Base-by-base conservation (phyloP, 1,140 invertebrate genomes). In the Trypoxylus dichotomus region DNA sequence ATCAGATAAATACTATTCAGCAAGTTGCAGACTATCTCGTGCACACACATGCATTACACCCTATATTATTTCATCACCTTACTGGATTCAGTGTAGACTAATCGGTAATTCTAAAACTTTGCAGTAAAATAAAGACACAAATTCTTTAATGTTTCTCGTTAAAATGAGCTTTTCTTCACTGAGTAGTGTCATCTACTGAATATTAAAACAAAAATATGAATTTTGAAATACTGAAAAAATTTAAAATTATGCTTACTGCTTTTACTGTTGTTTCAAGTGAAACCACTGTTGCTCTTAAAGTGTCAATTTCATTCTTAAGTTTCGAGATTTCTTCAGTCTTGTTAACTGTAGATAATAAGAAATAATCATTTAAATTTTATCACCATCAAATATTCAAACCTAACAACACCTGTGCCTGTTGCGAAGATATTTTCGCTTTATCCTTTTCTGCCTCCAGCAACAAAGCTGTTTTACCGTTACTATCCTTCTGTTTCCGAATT, bases 341-440 rank as follows among this genome's bases (percentile, higher is more conserved):
- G 15, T 2, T 75, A 54, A 75, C 41, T 75, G 27, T 19, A 74
- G 41, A 74, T 25, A 71, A 19, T 15, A 43, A 19, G n/a, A 3
- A 37, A 24, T 41, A 74, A 29, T 3, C 5, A 74, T 37, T 41
- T 25, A 19, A 43, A 5, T 37, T 2, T 41, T 41, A 25, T 5
- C 11, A 74, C 3, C n/a, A 74, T 13, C 15, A 1, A 74, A 37
- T 10, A 32, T 5, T 32, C 21, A 75, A 68, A 83, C 83, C 82
- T 79, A 84, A 79, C 74, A 85, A 79, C 76, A 76, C 77, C 79
- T 84, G 80, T 24, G 79, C 25, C 79, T 84, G 83, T 75, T 80
- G 81, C 37, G 81, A 80, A 8, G 81, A 81, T 21, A 82, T 78
- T 77, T 82, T 77, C 19, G 77, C 27, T 78, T 82, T 82, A 68